Evolutionary conservation across 2,797 vertebrate species (phyloP).

Genomic region (Gallirallus australis): DNA sequence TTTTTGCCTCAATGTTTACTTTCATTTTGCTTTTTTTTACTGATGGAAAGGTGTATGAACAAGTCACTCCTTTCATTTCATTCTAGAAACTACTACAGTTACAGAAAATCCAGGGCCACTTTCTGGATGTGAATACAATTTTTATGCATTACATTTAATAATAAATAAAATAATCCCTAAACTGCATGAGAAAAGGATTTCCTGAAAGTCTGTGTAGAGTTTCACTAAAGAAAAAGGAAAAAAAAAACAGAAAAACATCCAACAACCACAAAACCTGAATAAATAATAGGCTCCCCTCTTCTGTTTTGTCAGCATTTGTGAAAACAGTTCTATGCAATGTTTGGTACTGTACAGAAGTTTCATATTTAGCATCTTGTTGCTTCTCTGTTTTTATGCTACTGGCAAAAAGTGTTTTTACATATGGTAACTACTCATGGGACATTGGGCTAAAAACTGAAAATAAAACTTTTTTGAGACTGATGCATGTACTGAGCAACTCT

Average conservation of each 20-base stretch:
- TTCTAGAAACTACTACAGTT: not conserved
- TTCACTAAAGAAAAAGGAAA: not conserved
- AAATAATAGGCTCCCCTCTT: not conserved
- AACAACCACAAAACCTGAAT: not conserved
- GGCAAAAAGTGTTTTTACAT: not conserved
- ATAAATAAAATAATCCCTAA: not conserved
- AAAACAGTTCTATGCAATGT: not conserved
- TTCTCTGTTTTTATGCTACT: not conserved
- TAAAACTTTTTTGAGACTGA: not conserved
- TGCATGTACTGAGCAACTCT: not conserved
- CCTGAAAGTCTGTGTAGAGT: not conserved
- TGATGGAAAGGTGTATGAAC: not conserved
- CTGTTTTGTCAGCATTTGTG: not conserved
- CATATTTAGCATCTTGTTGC: not conserved
- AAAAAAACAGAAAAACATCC: rapidly evolving
- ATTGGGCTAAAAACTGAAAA: not conserved
- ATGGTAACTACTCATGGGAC: not conserved
- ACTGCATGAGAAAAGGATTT: not conserved
- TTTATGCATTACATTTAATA: not conserved
- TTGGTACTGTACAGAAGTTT: not conserved
- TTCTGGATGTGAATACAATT: not conserved
- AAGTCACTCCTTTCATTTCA: not conserved
- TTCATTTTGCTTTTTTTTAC: not conserved
- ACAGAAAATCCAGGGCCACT: not conserved
- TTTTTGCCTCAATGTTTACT: not conserved